These are phyloP conservation scores for Mormoops blainvillei DNA, from an alignment of 2,113 vertebrate genomes.

Conservation along the genomic window DNA sequence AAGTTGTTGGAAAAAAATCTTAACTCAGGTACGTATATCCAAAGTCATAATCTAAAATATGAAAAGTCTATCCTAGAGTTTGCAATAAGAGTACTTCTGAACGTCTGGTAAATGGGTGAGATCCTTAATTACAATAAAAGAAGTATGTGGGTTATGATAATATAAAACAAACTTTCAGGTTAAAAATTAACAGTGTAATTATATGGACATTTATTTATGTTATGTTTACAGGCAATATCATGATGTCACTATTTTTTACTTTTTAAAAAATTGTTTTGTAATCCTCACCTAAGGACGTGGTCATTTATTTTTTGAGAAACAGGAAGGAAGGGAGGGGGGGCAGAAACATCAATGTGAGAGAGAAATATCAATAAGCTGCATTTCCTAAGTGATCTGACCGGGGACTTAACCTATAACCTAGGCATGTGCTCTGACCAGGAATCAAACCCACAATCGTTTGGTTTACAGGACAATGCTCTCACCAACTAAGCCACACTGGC, in stretches of 20 bases:
- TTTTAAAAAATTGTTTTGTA: no score
- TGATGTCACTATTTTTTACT: background rate
- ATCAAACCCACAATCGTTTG: no score
- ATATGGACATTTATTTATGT: background rate
- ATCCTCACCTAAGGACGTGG: no score
- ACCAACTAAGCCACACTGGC: no score
- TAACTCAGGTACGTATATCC: background rate
- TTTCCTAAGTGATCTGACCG: no score
- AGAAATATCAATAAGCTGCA: no score
- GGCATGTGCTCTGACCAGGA: no score
- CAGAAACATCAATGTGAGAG: no score
- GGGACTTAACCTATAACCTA: no score
- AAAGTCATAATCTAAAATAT: background rate
- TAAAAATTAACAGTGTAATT: background rate
- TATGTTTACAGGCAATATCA: background rate
- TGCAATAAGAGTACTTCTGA: background rate
- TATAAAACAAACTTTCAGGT: background rate
- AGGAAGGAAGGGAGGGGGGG: no score
- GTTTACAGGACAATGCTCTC: no score
- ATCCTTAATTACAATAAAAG: background rate
- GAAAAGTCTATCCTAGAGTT: background rate
- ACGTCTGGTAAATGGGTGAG: background rate
- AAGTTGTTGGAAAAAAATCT: background rate
- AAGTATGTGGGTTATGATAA: background rate
- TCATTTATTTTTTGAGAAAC: no score